Evolutionary conservation across 2,888 invertebrate genomes (phyloP).

Genomic region (Cinara cedri): DNA sequence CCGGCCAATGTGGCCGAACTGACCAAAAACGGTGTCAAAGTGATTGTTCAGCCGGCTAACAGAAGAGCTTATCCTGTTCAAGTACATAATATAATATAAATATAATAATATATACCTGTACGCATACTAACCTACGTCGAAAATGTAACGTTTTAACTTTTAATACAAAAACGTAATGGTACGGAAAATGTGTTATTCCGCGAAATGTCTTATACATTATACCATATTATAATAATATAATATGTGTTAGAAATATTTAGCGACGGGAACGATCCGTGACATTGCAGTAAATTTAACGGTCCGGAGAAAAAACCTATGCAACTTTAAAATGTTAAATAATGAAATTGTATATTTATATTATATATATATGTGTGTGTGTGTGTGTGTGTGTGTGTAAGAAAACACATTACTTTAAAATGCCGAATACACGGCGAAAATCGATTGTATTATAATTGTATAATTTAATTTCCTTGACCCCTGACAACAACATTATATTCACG

Average conservation of each 20-base stretch:
- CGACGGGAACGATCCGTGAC: background rate
- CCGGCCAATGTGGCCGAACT: slow-evolving; percentile 89
- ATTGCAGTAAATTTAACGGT: slow-evolving; percentile 2
- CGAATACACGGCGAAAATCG: background rate
- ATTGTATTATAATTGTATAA: background rate
- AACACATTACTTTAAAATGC: background rate
- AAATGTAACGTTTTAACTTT: background rate
- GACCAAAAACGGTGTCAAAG: slow-evolving; percentile 86
- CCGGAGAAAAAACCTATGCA: background rate
- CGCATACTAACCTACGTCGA: background rate
- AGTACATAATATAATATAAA: slow-evolving; percentile 64
- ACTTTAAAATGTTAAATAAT: background rate
- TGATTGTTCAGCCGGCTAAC: slow-evolving; percentile 98
- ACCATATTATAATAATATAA: background rate
- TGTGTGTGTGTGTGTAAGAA: too few species aligned
- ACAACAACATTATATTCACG: too few species aligned
- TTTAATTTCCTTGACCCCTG: too few species aligned
- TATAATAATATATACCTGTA: background rate
- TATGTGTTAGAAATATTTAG: slow-evolving; percentile 3
- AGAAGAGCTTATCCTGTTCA: slow-evolving; percentile 97
- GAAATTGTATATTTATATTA: too few species aligned
- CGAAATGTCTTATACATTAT: background rate
- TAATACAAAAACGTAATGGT: slow-evolving; percentile 13
- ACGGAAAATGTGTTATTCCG: slow-evolving; percentile 21
- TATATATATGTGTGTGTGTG: too few species aligned